These are phyloP conservation scores for Stenopsyche tienmushanensis DNA, from an alignment of 1,140 invertebrate genomes.

Conservation along the genomic window DNA sequence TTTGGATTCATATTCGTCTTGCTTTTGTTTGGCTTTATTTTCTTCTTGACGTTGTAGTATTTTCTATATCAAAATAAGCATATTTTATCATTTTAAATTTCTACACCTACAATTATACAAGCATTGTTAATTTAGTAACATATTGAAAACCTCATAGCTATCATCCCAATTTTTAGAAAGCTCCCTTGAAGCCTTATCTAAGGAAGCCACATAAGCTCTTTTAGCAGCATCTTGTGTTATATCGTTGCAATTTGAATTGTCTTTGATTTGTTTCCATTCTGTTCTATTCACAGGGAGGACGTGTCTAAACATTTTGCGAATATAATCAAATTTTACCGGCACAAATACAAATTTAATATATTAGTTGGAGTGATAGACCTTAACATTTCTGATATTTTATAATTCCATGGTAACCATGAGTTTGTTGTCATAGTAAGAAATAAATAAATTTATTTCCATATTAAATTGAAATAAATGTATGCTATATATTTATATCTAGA, in stretches of 20 bases:
- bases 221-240: constrained; percentile 42
- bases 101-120: too few relatives aligned
- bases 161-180: constrained; percentile 52
- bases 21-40: constrained; percentile 45
- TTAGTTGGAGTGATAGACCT: too few relatives aligned
- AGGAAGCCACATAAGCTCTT: constrained; percentile 42
- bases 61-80: constrained; percentile 43
- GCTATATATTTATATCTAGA: too few relatives aligned
- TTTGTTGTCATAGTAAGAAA: too few relatives aligned
- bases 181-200: constrained; percentile 44
- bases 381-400: too few relatives aligned
- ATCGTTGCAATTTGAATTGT: constrained; percentile 43
- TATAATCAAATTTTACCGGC: neutral
- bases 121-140: neutral
- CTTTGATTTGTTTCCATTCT: constrained; percentile 46
- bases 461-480: too few relatives aligned
- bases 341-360: too few relatives aligned
- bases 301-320: neutral
- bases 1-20: constrained; percentile 46
- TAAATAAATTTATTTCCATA: too few relatives aligned
- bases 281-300: constrained; percentile 44
- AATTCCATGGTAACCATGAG: too few relatives aligned
- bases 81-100: neutral
- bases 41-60: constrained; percentile 53
- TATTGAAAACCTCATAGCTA: constrained; percentile 48